Conservation (phyloP, 2,888 invertebrate species). For the Drosophila percnosoma region DNA sequence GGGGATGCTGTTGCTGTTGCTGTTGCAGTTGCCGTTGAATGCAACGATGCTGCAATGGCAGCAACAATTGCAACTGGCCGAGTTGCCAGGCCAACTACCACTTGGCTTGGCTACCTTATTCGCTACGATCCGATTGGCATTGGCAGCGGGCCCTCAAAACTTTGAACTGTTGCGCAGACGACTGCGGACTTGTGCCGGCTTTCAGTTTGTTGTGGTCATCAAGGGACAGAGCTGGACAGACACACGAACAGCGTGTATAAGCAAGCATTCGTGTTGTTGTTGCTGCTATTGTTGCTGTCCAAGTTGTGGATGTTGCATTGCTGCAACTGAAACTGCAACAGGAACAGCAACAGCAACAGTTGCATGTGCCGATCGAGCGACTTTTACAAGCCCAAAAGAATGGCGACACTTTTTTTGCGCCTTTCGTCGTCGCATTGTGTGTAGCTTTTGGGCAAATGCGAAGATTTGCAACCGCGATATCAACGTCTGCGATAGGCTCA, state of each 20-base stretch:
- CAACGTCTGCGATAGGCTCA: constrained; percentile 56
- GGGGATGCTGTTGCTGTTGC: constrained; percentile 34
- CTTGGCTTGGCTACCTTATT: constrained; percentile 59
- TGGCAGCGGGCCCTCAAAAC: constrained; percentile 81
- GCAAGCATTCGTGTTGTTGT: constrained; percentile 58
- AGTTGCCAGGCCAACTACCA: constrained; percentile 14
- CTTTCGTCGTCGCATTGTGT: constrained; percentile 59
- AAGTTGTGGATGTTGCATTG: constrained; percentile 10
- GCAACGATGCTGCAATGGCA: constrained; percentile 27
- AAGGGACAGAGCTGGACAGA: constrained; percentile 59
- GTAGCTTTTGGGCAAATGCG: constrained; percentile 43
- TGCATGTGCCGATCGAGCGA: constrained; percentile 52
- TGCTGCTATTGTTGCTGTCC: constrained; percentile 26
- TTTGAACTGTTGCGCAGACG: constrained; percentile 80
- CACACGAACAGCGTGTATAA: constrained; percentile 45
- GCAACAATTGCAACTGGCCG: constrained; percentile 40
- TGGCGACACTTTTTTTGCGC: constrained; percentile 74
- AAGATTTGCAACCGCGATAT: constrained; percentile 41
- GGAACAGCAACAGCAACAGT: constrained; percentile 44
- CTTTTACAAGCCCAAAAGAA: constrained; percentile 62
- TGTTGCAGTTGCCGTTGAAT: constrained; percentile 22
- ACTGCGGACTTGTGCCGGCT: constrained; percentile 83
- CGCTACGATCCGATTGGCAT: constrained; percentile 67
- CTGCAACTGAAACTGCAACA: constrained; percentile 36
- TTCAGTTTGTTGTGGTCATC: constrained; percentile 79